phyloP scores from a whole-genome alignment of 2,888 invertebrate species.

The Drosophila pseudotakahashii region DNA sequence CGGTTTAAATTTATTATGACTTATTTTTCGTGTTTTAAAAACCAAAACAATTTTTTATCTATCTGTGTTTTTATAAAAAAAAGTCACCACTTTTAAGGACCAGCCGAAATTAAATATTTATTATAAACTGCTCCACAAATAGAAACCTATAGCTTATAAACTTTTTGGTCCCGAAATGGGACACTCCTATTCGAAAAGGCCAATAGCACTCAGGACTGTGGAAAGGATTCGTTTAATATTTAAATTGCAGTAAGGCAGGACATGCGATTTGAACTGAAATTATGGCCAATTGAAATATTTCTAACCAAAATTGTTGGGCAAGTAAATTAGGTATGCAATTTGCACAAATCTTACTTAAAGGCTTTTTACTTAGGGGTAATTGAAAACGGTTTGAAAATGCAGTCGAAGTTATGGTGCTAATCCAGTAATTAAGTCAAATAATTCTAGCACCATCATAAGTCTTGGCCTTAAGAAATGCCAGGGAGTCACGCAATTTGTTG shows the following conservation, averaged over 20 bases:
- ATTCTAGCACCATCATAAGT: constrained; percentile 64
- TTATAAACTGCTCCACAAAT: constrained; percentile 6
- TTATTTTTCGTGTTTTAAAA: neutral
- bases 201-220: constrained; percentile 33
- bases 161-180: neutral
- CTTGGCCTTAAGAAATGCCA: constrained; percentile 61
- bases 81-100: neutral
- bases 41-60: neutral
- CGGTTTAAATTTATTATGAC: too few species aligned
- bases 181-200: constrained; percentile 3
- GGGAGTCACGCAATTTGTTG: constrained; percentile 74
- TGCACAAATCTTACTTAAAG: constrained; percentile 45
- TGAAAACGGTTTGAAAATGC: constrained; percentile 51
- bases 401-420: constrained; percentile 34
- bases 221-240: constrained; percentile 34
- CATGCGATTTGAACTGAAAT: constrained; percentile 54
- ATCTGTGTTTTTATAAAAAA: neutral
- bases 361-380: constrained; percentile 59
- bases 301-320: constrained; percentile 45
- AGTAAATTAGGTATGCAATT: constrained; percentile 41
- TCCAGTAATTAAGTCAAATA: constrained; percentile 69
- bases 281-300: constrained; percentile 58
- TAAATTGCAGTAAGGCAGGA: constrained; percentile 42
- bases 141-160: neutral
- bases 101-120: constrained; percentile 5